A percentile compares a stretch with the other conserved stretches of the same genome.
These are phyloP conservation scores for Phodopus roborovskii DNA, from an alignment of 2,113 vertebrate genomes.

Conservation along the genomic window DNA sequence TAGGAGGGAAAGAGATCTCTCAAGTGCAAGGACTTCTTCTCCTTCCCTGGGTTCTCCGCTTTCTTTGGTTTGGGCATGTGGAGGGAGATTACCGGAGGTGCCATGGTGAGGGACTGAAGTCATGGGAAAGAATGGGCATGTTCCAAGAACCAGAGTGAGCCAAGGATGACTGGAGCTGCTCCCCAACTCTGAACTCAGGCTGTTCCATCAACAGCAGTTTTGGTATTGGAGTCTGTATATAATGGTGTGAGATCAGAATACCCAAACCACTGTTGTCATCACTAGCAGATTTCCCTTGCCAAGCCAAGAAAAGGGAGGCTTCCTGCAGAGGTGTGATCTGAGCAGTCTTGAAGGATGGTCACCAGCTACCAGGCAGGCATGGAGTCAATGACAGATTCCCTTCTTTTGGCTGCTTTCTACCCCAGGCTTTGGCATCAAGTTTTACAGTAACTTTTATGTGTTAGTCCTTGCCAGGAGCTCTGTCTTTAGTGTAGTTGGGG, in stretches of 20 bases:
- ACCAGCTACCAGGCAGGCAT: not conserved
- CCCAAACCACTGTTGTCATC: not conserved
- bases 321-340: constrained; percentile 24
- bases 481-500: not conserved
- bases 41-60: not conserved
- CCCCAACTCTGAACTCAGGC: not conserved
- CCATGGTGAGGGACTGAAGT: not conserved
- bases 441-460: not conserved
- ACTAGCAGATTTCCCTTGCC: not conserved
- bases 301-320: not conserved
- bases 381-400: not conserved
- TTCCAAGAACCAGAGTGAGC: not conserved
- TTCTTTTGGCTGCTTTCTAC: not conserved
- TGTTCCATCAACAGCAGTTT: not conserved
- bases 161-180: not conserved
- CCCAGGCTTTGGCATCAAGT: not conserved
- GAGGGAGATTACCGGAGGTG: not conserved
- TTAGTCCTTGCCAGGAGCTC: not conserved
- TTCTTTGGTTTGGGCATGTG: not conserved
- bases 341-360: not conserved
- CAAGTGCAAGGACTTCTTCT: not conserved
- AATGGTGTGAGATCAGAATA: not conserved
- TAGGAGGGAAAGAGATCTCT: not conserved
- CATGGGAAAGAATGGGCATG: not conserved
- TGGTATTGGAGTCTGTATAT: not conserved